Evolutionary conservation across 1,140 invertebrate genomes (phyloP), one percentile per base, ranked within the genome.

Genomic region (Ooceraea biroi): DNA sequence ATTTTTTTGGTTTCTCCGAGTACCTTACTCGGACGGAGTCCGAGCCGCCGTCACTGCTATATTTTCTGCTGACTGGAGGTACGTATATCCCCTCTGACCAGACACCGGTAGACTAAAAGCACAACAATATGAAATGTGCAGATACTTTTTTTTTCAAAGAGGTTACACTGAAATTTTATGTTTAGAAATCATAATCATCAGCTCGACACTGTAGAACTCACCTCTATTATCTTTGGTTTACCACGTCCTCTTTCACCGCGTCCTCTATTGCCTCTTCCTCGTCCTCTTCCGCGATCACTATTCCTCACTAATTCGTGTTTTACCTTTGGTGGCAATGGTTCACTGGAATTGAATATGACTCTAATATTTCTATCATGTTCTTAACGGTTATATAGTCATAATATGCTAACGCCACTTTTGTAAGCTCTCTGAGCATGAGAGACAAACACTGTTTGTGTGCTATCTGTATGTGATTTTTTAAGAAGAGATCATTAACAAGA

Each of bases 21-120:
- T n/a, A n/a, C n/a, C n/a, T n/a, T n/a, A n/a, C n/a, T n/a, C n/a
- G n/a, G n/a, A n/a, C n/a, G n/a, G n/a, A n/a, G n/a, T n/a, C n/a
- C n/a, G n/a, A n/a, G n/a, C n/a, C 76, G 92, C 92, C 14, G 85
- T 85, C 22, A 36, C n/a, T 41, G 12, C 57, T 86, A 10, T 89
- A 58, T 71, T 87, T 61, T 36, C 85, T 83, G 44, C 55, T 76
- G 48, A 14, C 10, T n/a, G 85, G 41, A 65, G 66, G 14, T 17
- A 88, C 87, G 4, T 77, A 74, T 71, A 93, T 82, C 50, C 92
- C 93, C 84, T 94, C 92, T 11, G 93, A 93, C 87, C 93, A 94
- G 11, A 94, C 74, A 82, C 94, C 93, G 27, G 82, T 66, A 71
- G 93, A 92, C 94, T 94, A 63, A 52, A 91, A 86, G 50, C 57